Base-by-base conservation (phyloP, 2,797 vertebrate species). In the Halcyon badia region DNA sequence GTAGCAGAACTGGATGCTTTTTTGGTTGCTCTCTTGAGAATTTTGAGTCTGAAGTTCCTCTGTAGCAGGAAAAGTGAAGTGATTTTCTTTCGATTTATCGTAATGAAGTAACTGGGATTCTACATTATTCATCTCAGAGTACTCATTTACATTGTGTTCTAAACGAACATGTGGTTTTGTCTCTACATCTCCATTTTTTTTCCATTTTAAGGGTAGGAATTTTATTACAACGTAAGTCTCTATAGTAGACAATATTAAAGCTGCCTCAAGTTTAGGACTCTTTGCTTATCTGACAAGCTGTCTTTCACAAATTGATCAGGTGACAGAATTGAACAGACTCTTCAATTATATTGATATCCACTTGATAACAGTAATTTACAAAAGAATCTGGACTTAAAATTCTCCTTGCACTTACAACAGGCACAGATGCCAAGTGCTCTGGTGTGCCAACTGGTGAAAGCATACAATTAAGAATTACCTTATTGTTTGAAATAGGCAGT, bases 231-330 rank as follows among this genome's bases (percentile, higher is more conserved):
- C 2, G 0, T 98, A 98, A 89, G 98, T 98, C 84, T 97, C 96
- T 52, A 92, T 95, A 93, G 97, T 97, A 10, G 97, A 98, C 1
- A 97, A 93, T 20, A 97, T 48, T 54, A 98, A 98, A 42, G 87
- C 18, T 82, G 62, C 42, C 35, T 98, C 84, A 41, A 82, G 58
- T 60, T 90, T 93, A 91, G 76, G 93, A 96, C 84, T 98, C 96
- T 44, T 54, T 96, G 94, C 9, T 98, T 97, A 46, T 98, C 83
- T 35, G 94, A 94, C 89, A 98, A 97, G 8, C 93, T 98, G 42
- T 99, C 98, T 91, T 97, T 99, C 77, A 99, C 62, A 98, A 99
- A 99, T 1, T 98, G 97, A 80, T 96, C 97, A 14, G 98, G 98
- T 72, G 98, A 98, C 70, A 98, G 91, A 91, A 98, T 95, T 60